Evolutionary conservation across 2,888 invertebrate genomes (phyloP), one percentile per base, ranked within the genome.

Genomic region (Creontiades dilutus): DNA sequence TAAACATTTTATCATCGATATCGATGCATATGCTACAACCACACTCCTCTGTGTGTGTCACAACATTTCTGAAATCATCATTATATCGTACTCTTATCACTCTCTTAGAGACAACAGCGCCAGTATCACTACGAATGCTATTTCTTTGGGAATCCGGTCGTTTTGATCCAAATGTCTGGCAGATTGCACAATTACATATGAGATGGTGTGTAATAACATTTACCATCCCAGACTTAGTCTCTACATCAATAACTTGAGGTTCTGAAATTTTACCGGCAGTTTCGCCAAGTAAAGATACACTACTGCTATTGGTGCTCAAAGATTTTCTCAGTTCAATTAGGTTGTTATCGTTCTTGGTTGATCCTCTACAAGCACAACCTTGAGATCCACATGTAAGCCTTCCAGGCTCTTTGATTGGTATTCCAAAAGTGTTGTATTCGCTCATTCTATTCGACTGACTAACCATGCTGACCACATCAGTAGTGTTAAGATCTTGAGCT

Each of bases 21-120:
- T 27, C n/a, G 11, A 27, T 52, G 48, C 86, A 86, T 1, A 75
- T 47, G 19, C 13, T 23, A 75, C 86, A 86, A 23, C 75, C 75
- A 23, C 86, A 86, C n/a, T 86, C 86, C 37, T 86, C 68, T 0
- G 68, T 86, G 27, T 86, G 86, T 23, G 86, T 47, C 14, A 75
- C 12, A 14, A 86, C 16, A 68, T 61, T 75, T 27, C 86, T 14
- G 86, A n/a, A 75, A 12, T 47, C 47, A 13, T 28, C 75, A 48
- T 86, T 75, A 46, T 86, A 48, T 11, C 12, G 14, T 0, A 86
- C 86, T 46, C 86, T 19, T 12, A 86, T 27, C 19, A 75, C 27
- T 75, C 48, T 28, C 28, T 86, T 75, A 3, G 86, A 86, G 7
- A 85, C 28, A 9, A 85, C 16, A 12, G 68, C 37, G n/a, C 47